A percentile compares a stretch with the other conserved stretches of the same genome.
Evolutionary conservation across 2,888 invertebrate species (phyloP).

Genomic region (Cartodere bifasciata): DNA sequence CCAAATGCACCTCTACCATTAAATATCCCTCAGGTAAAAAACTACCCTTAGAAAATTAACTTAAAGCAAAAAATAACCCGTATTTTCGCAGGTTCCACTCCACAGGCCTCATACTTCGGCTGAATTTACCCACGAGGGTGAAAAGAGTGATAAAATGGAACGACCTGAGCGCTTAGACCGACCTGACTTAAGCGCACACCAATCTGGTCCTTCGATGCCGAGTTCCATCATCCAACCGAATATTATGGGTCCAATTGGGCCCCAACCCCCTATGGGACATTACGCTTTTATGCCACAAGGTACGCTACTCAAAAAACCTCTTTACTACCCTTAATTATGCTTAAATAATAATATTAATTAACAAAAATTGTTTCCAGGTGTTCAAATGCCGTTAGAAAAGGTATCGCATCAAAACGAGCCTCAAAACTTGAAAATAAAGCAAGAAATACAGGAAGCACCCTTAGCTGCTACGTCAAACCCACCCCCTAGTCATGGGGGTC

Average conservation of each 20-base stretch:
- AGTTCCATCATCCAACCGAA: constrained; percentile 42
- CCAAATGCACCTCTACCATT: constrained; percentile 25
- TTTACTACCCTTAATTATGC: too few relatives aligned
- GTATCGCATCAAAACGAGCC: constrained; percentile 42
- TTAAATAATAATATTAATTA: too few relatives aligned
- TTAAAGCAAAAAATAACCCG: constrained; percentile 23
- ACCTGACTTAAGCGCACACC: constrained; percentile 1
- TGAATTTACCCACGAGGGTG: constrained; percentile 22
- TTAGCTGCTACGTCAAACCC: constrained; percentile 4
- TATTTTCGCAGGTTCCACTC: constrained; percentile 9
- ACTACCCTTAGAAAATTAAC: too few relatives aligned
- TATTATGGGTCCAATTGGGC: too few relatives aligned
- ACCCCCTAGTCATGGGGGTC: constrained; percentile 18
- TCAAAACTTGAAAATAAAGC: constrained; percentile 60
- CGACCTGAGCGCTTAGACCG: constrained; percentile 20
- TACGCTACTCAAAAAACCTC: too few relatives aligned
- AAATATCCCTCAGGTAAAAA: constrained; percentile 31
- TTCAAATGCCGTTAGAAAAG: constrained; percentile 11
- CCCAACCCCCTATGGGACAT: constrained; percentile 45
- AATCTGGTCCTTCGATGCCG: constrained; percentile 31
- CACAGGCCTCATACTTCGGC: too few relatives aligned
- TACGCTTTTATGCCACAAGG: constrained; percentile 48
- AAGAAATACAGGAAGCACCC: constrained; percentile 43
- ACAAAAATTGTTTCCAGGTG: constrained; percentile 9
- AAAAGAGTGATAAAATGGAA: constrained; percentile 25